Conservation (phyloP, 2,113 vertebrate genomes). For the Nerophis lumbriciformis region DNA sequence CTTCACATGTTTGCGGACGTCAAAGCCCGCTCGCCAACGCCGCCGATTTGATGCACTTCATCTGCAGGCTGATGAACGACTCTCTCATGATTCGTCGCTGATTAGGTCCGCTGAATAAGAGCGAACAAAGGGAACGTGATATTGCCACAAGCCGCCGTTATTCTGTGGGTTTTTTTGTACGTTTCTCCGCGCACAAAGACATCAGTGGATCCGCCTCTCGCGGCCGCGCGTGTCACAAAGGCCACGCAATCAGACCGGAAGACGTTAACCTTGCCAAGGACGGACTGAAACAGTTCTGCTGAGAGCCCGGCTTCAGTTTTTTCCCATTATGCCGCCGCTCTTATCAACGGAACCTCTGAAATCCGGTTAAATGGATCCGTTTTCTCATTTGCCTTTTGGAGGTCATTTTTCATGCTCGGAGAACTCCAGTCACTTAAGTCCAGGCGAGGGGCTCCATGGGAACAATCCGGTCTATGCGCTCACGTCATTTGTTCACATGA, state of each 20-base stretch:
- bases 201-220: constrained; percentile 24
- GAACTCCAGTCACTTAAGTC: constrained; percentile 58
- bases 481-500: constrained; percentile 53
- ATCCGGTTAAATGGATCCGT: constrained; percentile 70
- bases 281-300: constrained; percentile 36
- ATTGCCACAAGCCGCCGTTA: constrained; percentile 63
- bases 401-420: constrained; percentile 67
- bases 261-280: constrained; percentile 64
- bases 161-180: constrained; percentile 27
- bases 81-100: constrained; percentile 21
- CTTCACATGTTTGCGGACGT: constrained; percentile 50
- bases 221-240: constrained; percentile 30
- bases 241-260: constrained; percentile 40
- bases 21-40: constrained; percentile 20
- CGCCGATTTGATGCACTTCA: constrained; percentile 20
- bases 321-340: constrained; percentile 60
- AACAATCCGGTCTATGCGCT: constrained; percentile 36
- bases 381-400: constrained; percentile 69
- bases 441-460: constrained; percentile 49
- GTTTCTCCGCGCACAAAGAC: constrained; percentile 34
- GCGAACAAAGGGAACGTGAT: constrained; percentile 38
- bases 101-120: constrained; percentile 33
- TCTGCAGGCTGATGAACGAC: constrained; percentile 19
- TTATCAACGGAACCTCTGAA: constrained; percentile 71
- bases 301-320: constrained; percentile 37